Conservation (phyloP, 1,140 invertebrate species). For the Archivesica marissinica region DNA sequence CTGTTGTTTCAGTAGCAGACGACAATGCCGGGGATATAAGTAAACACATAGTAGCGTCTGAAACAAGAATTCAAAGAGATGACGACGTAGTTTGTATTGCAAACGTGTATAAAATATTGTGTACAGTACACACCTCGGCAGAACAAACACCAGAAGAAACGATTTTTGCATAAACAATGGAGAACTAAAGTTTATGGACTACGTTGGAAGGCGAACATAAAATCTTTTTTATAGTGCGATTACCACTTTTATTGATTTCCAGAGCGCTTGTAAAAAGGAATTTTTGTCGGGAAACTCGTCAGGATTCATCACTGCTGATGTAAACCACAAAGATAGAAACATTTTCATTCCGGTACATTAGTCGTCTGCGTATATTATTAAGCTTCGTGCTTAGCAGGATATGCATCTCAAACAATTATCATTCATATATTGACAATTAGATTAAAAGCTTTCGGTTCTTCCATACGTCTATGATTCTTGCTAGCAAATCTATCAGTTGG, state of each 20-base stretch:
- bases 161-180: slow-evolving; percentile 58
- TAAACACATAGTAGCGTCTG: slow-evolving; percentile 42
- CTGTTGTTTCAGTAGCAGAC: slow-evolving; percentile 42
- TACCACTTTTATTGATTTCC: background rate
- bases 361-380: too few relatives aligned
- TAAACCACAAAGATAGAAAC: too few relatives aligned
- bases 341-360: too few relatives aligned
- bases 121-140: slow-evolving; percentile 38
- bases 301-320: background rate
- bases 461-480: too few relatives aligned
- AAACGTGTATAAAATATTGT: slow-evolving; percentile 48
- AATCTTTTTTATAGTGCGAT: background rate
- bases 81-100: slow-evolving; percentile 15
- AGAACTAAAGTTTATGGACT: slow-evolving; percentile 27
- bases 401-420: too few relatives aligned
- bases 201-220: slow-evolving; percentile 22
- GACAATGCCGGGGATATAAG: slow-evolving; percentile 28
- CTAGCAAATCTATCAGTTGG: too few relatives aligned
- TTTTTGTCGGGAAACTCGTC: background rate
- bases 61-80: slow-evolving; percentile 47
- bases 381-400: too few relatives aligned
- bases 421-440: too few relatives aligned
- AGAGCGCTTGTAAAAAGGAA: background rate
- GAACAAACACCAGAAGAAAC: slow-evolving; percentile 58
- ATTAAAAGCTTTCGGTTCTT: too few relatives aligned